phyloP scores from a whole-genome alignment of 2,888 invertebrate species.

The Papilio demoleus region DNA sequence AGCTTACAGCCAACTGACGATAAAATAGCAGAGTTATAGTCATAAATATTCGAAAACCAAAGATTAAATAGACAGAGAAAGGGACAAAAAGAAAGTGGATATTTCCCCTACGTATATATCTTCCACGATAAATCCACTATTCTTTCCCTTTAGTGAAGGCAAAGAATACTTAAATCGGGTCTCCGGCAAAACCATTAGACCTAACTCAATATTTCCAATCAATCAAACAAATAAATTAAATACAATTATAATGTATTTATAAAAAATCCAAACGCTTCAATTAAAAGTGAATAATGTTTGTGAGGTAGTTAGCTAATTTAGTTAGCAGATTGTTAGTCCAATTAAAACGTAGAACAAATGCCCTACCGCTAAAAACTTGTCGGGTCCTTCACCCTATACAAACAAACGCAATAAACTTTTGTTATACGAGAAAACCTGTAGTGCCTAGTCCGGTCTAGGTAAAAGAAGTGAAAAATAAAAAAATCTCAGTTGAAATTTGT shows the following conservation, averaged over 20 bases:
- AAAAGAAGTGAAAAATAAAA: conserved; percentile 16
- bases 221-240: too few species aligned
- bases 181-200: too few species aligned
- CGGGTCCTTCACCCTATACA: conserved; percentile 38
- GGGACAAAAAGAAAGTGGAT: too few species aligned
- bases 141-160: too few species aligned
- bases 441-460: conserved; percentile 19
- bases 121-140: too few species aligned
- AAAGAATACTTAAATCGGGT: too few species aligned
- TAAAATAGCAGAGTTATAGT: too few species aligned
- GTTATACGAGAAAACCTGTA: conserved; percentile 38
- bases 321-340: conserved; percentile 39
- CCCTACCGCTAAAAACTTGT: conserved; percentile 40
- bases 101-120: too few species aligned
- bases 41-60: too few species aligned
- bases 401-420: conserved; percentile 35
- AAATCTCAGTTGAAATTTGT: conserved; percentile 3
- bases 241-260: conserved; percentile 29
- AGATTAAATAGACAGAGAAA: too few species aligned
- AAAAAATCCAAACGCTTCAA: conserved; percentile 29
- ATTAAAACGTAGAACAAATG: conserved; percentile 41
- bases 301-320: conserved; percentile 41
- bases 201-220: too few species aligned
- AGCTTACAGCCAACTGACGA: too few species aligned
- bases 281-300: conserved; percentile 37